A percentile compares a stretch with the other conserved stretches of the same genome.
phyloP scores from a whole-genome alignment of 2,888 invertebrate genomes.

The Lacanobia wlatinum region DNA sequence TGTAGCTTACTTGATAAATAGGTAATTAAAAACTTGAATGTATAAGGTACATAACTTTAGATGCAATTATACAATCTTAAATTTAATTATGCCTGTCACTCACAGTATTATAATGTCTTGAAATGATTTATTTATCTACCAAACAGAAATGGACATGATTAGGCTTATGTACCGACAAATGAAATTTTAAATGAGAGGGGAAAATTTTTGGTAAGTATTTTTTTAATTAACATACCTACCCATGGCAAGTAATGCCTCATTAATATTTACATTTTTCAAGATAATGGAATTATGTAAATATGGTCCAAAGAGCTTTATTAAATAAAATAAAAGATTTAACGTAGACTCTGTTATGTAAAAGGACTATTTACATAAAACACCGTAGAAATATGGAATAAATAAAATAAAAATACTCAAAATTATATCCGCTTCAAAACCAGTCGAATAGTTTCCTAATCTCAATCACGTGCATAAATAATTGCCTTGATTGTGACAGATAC shows the following conservation, averaged over 20 bases:
- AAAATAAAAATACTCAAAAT: conserved; percentile 8
- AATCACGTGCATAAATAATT: conserved; percentile 37
- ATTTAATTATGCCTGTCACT: not conserved
- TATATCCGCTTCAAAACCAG: conserved; percentile 15
- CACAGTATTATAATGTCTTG: not conserved
- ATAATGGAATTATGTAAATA: conserved; percentile 12
- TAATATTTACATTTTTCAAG: conserved; percentile 28
- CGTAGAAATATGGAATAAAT: not conserved
- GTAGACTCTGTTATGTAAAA: not conserved
- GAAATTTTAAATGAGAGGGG: conserved; percentile 12
- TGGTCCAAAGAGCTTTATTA: conserved; percentile 4
- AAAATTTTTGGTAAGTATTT: conserved; percentile 13
- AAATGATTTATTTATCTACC: conserved; percentile 3
- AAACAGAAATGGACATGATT: conserved; percentile 5
- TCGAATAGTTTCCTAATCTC: conserved; percentile 30
- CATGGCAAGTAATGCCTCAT: conserved; percentile 16
- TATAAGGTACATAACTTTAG: not conserved
- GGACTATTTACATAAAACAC: not conserved
- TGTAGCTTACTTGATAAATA: no score
- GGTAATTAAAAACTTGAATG: no score
- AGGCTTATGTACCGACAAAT: conserved; percentile 2
- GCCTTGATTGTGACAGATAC: conserved; percentile 45
- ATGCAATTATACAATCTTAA: not conserved
- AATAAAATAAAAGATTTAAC: conserved; percentile 15
- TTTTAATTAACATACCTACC: conserved; percentile 26